phyloP scores from a whole-genome alignment of 2,113 vertebrate species.

The Cepphus grylle region DNA sequence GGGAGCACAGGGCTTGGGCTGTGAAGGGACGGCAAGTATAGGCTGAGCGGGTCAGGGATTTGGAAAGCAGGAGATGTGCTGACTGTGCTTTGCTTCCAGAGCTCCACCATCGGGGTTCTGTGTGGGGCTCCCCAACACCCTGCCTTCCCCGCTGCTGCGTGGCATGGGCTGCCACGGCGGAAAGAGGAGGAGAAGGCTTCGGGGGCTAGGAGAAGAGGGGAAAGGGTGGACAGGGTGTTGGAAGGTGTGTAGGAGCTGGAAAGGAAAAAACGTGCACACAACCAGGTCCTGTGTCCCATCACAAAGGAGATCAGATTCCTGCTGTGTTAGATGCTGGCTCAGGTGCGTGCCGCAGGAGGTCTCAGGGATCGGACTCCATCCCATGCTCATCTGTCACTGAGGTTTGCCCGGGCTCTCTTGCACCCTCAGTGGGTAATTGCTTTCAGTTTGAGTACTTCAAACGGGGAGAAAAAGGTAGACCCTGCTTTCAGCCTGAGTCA shows the following conservation, averaged over 20 bases:
- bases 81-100: neutral
- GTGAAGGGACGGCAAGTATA: neutral
- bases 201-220: neutral
- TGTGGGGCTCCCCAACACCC: neutral
- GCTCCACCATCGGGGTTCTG: rapidly evolving
- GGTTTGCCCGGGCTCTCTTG: neutral
- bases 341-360: neutral
- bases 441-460: neutral
- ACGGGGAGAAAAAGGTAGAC: neutral
- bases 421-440: neutral
- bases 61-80: neutral
- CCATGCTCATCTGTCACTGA: neutral
- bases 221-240: neutral
- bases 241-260: neutral
- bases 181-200: neutral
- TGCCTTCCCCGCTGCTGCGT: neutral
- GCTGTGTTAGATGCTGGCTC: neutral
- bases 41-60: neutral
- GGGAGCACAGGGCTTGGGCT: neutral
- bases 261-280: neutral
- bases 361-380: neutral
- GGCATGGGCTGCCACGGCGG: neutral
- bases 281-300: neutral
- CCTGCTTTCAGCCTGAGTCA: neutral
- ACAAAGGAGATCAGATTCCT: neutral